phyloP scores from a whole-genome alignment of 2,113 vertebrate species.

The Chascanopsetta lugubris region DNA sequence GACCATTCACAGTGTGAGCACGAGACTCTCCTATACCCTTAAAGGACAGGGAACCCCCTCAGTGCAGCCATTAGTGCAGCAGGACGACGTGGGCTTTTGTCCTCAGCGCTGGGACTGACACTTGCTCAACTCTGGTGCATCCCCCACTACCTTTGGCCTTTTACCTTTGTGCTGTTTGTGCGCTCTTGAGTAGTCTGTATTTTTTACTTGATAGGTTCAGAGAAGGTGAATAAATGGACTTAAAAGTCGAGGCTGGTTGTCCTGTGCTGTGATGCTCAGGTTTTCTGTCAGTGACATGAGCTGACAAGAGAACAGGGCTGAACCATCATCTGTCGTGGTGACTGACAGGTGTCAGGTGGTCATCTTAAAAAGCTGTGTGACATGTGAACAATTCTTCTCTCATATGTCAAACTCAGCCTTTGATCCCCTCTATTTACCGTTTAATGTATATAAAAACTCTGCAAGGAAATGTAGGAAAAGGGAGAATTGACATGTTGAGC shows the following conservation, averaged over 20 bases:
- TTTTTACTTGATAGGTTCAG: background rate
- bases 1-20: no score
- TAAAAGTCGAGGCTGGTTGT: no score
- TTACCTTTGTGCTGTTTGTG: no score
- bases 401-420: background rate
- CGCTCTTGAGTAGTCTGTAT: no score
- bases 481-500: background rate
- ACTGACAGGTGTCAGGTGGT: constrained; percentile 1
- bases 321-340: constrained; percentile 10
- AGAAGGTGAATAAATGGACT: background rate
- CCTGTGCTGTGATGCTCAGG: no score
- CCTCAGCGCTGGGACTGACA: no score
- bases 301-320: no score
- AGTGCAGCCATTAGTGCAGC: constrained; percentile 36
- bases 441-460: background rate
- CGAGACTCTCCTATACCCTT: no score
- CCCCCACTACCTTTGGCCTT: no score
- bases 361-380: background rate
- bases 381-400: background rate
- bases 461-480: background rate
- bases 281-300: background rate
- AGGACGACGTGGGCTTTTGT: no score
- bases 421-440: background rate
- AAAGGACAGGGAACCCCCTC: constrained; percentile 58
- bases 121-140: no score